Percentiles rank a stretch among this genome's conserved stretches.
Conservation (phyloP, 1,140 invertebrate species). For the Drosophila murphyi region DNA sequence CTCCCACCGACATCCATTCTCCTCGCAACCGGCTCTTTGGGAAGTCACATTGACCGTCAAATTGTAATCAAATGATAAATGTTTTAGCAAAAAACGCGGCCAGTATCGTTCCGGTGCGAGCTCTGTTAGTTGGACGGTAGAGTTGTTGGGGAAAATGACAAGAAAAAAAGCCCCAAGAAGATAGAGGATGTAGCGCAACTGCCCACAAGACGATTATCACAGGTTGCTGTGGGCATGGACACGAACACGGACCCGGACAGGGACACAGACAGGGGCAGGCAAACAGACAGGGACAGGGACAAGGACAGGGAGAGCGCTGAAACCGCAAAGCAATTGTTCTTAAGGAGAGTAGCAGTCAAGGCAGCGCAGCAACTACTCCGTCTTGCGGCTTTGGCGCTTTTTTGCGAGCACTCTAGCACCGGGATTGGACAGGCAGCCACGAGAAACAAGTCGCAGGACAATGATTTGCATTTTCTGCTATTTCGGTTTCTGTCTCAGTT, state of each 20-base stretch:
- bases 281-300: neutral
- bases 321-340: conserved; percentile 48
- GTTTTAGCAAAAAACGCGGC: conserved; percentile 43
- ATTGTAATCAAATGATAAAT: conserved; percentile 76
- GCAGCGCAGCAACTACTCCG: conserved; percentile 5
- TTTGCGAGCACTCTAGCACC: neutral
- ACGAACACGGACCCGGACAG: neutral
- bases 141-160: conserved; percentile 48
- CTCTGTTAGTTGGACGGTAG: conserved; percentile 9
- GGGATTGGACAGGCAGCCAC: conserved; percentile 15
- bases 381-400: neutral
- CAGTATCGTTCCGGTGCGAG: conserved; percentile 10
- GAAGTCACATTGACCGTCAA: conserved; percentile 69
- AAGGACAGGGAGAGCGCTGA: conserved; percentile 9
- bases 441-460: conserved; percentile 50
- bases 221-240: conserved; percentile 53
- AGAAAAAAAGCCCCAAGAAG: conserved; percentile 17
- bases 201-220: conserved; percentile 72
- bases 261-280: neutral
- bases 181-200: conserved; percentile 40
- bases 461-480: conserved; percentile 69
- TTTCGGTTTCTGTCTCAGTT: conserved; percentile 56
- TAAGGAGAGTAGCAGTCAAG: conserved; percentile 16
- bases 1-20: neutral
- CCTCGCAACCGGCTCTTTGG: conserved; percentile 16